phyloP scores from a whole-genome alignment of 1,140 invertebrate species.

The Orius insidiosus region DNA sequence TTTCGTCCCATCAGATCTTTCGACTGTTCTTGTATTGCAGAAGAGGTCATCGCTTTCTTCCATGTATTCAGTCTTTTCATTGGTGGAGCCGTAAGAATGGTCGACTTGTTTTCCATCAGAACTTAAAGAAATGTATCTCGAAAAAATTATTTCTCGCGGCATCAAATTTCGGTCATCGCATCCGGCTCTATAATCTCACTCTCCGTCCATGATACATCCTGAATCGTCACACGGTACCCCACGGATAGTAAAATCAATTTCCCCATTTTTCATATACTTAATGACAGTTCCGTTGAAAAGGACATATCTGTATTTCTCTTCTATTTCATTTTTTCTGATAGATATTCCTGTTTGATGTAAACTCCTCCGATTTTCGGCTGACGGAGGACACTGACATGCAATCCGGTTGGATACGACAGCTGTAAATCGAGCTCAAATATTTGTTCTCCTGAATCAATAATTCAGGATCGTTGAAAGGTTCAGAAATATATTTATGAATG shows the following conservation, averaged over 20 bases:
- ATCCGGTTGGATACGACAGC: slow-evolving; percentile 2
- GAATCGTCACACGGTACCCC: slow-evolving; percentile 1
- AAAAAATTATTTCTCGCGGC: too few relatives aligned
- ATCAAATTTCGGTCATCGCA: too few relatives aligned
- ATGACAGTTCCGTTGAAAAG: not conserved
- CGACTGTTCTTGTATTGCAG: not conserved
- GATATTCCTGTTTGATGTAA: slow-evolving; percentile 8
- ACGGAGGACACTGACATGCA: not conserved
- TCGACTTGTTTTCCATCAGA: too few relatives aligned
- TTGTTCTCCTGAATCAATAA: too few relatives aligned
- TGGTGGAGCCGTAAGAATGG: too few relatives aligned
- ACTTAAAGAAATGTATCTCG: too few relatives aligned
- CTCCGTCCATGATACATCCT: too few relatives aligned
- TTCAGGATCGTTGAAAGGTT: too few relatives aligned
- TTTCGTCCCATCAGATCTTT: not conserved
- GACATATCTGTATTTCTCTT: slow-evolving; percentile 4
- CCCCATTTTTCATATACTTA: not conserved
- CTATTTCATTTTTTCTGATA: not conserved
- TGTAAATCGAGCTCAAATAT: not conserved
- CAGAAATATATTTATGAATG: too few relatives aligned
- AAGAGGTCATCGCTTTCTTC: slow-evolving; percentile 2
- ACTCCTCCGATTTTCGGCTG: not conserved
- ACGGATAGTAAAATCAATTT: not conserved
- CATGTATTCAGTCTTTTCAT: not conserved
- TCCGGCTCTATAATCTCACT: too few relatives aligned